Evolutionary conservation across 2,888 invertebrate species (phyloP).

Genomic region (Eristalinus sepulchralis): DNA sequence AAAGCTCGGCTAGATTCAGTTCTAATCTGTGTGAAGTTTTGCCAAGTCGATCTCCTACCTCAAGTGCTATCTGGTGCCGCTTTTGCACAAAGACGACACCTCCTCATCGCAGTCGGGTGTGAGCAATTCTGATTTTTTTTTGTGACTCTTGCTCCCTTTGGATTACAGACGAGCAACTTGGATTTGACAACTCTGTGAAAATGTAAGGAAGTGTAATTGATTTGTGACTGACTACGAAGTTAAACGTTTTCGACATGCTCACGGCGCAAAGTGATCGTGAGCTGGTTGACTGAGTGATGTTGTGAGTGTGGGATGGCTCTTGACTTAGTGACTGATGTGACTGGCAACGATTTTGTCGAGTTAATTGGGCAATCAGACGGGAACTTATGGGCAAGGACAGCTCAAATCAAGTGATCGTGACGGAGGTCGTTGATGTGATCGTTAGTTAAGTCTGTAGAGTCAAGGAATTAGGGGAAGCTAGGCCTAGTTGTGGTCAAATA

Average conservation of each 20-base stretch:
- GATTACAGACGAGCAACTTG: not conserved
- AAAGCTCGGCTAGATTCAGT: slow-evolving; percentile 60
- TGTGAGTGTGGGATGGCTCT: not conserved
- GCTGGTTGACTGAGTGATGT: not conserved
- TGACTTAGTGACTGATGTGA: not conserved
- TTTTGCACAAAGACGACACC: not conserved
- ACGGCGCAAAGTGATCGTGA: not conserved
- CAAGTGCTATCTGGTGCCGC: slow-evolving; percentile 2
- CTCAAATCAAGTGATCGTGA: not conserved
- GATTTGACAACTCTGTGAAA: not conserved
- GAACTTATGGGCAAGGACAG: not conserved
- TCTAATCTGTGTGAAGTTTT: slow-evolving; percentile 54
- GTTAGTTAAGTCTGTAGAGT: not conserved
- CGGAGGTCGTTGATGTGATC: not conserved
- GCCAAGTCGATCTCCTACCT: slow-evolving; percentile 28
- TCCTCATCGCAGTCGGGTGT: not conserved
- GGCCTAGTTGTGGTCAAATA: not conserved
- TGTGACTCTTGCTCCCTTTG: not conserved
- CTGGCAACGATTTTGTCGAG: not conserved
- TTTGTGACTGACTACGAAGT: not conserved
- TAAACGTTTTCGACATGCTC: not conserved
- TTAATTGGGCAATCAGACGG: not conserved
- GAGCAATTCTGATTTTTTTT: not conserved
- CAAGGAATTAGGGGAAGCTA: not conserved
- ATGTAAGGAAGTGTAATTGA: not conserved